Evolutionary conservation across 1,140 invertebrate species (phyloP), one percentile per base, ranked within the genome.

Genomic region (Radopholus similis): DNA sequence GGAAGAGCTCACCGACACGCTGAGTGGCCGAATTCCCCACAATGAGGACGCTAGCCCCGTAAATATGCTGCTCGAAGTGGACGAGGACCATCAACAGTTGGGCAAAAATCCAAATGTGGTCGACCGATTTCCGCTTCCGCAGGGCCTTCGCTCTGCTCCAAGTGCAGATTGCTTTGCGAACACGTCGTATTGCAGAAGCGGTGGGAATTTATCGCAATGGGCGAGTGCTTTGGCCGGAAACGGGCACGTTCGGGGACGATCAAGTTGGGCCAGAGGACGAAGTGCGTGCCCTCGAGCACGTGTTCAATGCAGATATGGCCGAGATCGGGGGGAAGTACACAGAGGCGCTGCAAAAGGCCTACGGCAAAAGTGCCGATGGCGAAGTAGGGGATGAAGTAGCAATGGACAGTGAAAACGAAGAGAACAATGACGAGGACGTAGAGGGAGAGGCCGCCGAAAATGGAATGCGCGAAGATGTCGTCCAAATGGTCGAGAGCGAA

Each of bases 81-180:
- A 70, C 42, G 71, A 72, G 21, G 73, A 76, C 23, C 18, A 75
- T 38, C 42, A 68, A 23, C 70, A 76, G 71, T 72, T 47, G 51
- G 21, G 38, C 26, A 28, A 47, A 55, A 6, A 9, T 2, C 5
- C 35, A 56, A 34, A 11, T 68, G 37, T 13, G 0, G 1, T 72
- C 11, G 8, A 11, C 28, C 4, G 32, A 55, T 9, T 69, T 47
- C 34, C 32, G 26, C 3, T 28, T 55, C 55, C 74, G 21, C 56
- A 74, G 68, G 49, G 44, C 26, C 30, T 65, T 73, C 32, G 54
- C 74, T 0, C 38, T 76, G 47, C 23, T 76, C 13, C 32, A 71
- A 47, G 64, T 73, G 44, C 72, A 73, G 51, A n/a, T 37, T 21
- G 63, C 72, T 9, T 54, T 73, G 21, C 74, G 74, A 32, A 56